Conservation (phyloP, 1,140 invertebrate genomes). For the Drosophila setifemur region DNA sequence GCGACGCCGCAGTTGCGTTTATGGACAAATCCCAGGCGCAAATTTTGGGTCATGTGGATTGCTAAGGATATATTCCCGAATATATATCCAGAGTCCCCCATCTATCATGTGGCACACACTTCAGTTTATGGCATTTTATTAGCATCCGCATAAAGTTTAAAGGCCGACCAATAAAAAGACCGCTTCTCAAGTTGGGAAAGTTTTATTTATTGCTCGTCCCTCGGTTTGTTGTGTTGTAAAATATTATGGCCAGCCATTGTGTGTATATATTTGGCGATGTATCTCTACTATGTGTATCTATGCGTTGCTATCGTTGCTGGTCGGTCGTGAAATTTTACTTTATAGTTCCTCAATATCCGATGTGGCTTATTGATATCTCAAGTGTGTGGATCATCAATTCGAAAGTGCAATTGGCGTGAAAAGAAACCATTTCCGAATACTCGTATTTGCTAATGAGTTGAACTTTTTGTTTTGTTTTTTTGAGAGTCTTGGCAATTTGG, state of each 20-base stretch:
- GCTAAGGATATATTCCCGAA: slow-evolving; percentile 10
- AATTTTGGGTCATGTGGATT: slow-evolving; percentile 19
- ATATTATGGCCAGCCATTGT: slow-evolving; percentile 14
- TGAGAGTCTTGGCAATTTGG: neutral
- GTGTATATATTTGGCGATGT: slow-evolving; percentile 15
- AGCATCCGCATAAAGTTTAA: slow-evolving; percentile 31
- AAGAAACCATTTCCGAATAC: slow-evolving; percentile 3
- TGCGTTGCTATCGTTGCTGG: too few species aligned
- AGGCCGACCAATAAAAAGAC: neutral
- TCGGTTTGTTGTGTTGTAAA: slow-evolving; percentile 22
- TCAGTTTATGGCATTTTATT: slow-evolving; percentile 45
- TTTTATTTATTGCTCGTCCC: slow-evolving; percentile 12
- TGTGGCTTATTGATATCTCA: too few species aligned
- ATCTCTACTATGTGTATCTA: too few species aligned
- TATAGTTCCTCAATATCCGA: too few species aligned
- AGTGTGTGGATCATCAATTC: too few species aligned
- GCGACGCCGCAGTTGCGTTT: slow-evolving; percentile 18
- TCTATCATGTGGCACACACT: slow-evolving; percentile 43
- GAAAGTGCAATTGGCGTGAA: too few species aligned
- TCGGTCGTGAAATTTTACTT: too few species aligned
- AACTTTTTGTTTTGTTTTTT: neutral
- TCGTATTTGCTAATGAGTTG: slow-evolving; percentile 21
- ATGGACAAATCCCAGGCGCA: slow-evolving; percentile 51
- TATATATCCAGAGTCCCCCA: neutral
- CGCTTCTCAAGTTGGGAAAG: slow-evolving; percentile 1